Percentiles rank a stretch among this genome's conserved stretches.
Evolutionary conservation across 2,888 invertebrate species (phyloP).

Genomic region (Stenoptilia bipunctidactyla): DNA sequence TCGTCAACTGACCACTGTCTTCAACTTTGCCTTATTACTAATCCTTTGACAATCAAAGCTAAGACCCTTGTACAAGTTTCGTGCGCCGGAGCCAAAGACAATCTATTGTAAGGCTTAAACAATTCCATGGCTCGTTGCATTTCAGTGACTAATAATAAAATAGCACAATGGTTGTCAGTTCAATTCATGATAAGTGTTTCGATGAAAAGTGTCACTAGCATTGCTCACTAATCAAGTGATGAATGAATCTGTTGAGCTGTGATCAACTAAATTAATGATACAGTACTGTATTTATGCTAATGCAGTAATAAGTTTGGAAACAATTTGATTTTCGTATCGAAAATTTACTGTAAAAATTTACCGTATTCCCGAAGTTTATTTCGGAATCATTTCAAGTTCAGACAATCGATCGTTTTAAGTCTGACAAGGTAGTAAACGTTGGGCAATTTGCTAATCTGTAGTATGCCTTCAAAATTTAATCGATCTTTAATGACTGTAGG

Average conservation of each 20-base stretch:
- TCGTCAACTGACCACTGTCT: conserved; percentile 30
- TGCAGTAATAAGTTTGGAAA: neutral
- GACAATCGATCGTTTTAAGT: conserved; percentile 18
- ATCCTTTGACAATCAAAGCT: conserved; percentile 42
- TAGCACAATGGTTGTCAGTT: conserved; percentile 66
- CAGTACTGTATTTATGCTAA: too few relatives aligned
- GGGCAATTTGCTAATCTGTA: conserved; percentile 34
- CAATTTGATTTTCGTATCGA: neutral
- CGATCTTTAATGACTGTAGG: conserved; percentile 38
- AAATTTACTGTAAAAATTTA: too few relatives aligned
- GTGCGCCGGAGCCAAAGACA: conserved; percentile 57
- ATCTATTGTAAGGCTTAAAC: conserved; percentile 63
- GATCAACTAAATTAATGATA: neutral
- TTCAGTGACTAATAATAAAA: conserved; percentile 63
- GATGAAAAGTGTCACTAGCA: conserved; percentile 55
- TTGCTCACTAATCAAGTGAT: conserved; percentile 51
- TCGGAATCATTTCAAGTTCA: neutral
- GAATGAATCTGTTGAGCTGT: neutral
- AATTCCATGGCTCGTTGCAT: conserved; percentile 62
- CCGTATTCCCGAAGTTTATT: too few relatives aligned
- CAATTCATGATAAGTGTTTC: conserved; percentile 63
- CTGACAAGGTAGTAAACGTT: conserved; percentile 33
- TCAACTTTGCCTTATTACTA: conserved; percentile 44
- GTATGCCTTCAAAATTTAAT: too few relatives aligned
- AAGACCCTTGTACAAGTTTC: conserved; percentile 57